Percentiles rank a stretch among this genome's conserved stretches.
These are phyloP conservation scores for Yponomeuta plumbellus DNA, from an alignment of 2,888 invertebrate species.

Conservation along the genomic window DNA sequence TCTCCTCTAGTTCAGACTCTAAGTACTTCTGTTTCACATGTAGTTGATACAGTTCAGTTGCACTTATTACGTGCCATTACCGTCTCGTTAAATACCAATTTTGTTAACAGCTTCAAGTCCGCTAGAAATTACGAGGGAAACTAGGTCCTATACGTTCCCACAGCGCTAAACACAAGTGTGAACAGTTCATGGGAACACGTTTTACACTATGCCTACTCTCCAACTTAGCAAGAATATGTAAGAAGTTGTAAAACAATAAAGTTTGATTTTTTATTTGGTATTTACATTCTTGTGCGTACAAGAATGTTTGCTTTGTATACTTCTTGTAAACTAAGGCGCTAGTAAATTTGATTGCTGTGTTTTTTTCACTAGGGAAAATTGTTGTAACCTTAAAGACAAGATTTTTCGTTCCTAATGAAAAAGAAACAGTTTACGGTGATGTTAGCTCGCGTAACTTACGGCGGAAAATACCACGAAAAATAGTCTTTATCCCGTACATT, in stretches of 20 bases:
- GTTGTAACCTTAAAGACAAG: neutral
- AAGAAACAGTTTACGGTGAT: no score
- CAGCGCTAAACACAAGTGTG: neutral
- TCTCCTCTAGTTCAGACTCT: no score
- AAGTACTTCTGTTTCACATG: neutral
- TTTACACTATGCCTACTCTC: neutral
- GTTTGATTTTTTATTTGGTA: neutral
- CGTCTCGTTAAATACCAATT: neutral
- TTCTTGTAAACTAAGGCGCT: neutral
- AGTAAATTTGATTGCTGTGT: neutral
- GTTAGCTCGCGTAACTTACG: no score
- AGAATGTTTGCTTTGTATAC: neutral
- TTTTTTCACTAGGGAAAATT: neutral
- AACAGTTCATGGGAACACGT: neutral
- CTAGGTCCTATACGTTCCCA: neutral
- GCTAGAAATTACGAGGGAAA: neutral
- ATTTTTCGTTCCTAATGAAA: no score
- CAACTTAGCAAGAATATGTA: conserved; percentile 7
- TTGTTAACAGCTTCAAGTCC: neutral
- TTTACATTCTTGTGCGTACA: neutral
- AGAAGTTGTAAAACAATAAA: neutral
- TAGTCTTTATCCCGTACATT: no score
- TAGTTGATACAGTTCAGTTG: neutral
- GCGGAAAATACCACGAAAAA: no score
- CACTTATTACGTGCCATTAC: neutral